Conservation (phyloP, 2,797 vertebrate species). For the Moxostoma hubbsi region DNA sequence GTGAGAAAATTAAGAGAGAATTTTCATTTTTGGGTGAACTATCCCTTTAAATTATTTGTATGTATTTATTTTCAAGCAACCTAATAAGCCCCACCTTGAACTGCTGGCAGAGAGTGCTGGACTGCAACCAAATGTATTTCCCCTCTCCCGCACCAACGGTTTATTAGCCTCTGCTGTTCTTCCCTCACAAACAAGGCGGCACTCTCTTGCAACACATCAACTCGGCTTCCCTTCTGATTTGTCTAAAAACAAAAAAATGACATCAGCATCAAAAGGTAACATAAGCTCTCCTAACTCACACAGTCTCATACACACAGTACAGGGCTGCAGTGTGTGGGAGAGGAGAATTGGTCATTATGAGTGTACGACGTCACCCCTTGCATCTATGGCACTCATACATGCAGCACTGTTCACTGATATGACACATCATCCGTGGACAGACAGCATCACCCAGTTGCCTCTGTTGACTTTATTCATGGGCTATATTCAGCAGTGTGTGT, state of each 20-base stretch:
- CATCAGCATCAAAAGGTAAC: conserved; percentile 67
- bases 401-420: conserved; percentile 57
- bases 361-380: conserved; percentile 58
- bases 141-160: conserved; percentile 40
- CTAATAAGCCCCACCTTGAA: conserved; percentile 64
- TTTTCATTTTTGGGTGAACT: too few species aligned
- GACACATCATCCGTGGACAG: conserved; percentile 60
- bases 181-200: conserved; percentile 64
- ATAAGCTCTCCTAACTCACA: conserved; percentile 58
- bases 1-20: too few species aligned
- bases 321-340: conserved; percentile 55
- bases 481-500: conserved; percentile 10
- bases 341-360: conserved; percentile 66
- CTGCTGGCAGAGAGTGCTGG: conserved; percentile 55
- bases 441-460: conserved; percentile 64
- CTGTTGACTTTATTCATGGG: conserved; percentile 41
- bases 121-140: conserved; percentile 47
- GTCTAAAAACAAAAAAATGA: conserved; percentile 63
- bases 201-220: conserved; percentile 68
- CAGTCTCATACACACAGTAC: conserved; percentile 40
- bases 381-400: conserved; percentile 66
- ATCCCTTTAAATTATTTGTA: background rate
- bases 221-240: conserved; percentile 54
- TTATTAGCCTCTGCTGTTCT: conserved; percentile 39
- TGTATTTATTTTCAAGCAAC: background rate